Evolutionary conservation across 2,797 vertebrate genomes (phyloP).

Genomic region (Phylloscopus collybita): DNA sequence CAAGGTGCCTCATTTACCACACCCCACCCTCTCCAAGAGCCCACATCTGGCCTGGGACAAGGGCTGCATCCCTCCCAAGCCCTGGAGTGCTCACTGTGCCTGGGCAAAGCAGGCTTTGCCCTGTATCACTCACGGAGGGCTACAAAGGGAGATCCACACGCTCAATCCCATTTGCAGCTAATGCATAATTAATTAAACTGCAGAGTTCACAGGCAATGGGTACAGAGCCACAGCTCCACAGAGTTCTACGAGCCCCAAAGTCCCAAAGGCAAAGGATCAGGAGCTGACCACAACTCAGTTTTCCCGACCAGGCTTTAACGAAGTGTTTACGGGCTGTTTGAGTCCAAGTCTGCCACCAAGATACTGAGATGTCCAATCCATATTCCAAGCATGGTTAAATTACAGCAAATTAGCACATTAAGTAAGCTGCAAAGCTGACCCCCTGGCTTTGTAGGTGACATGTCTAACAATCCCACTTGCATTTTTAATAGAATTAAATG

Average conservation of each 20-base stretch:
- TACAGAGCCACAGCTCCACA: background rate
- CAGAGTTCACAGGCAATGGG: background rate
- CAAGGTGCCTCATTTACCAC: background rate
- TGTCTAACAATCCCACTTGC: slow-evolving; percentile 54
- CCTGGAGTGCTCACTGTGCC: fast-evolving
- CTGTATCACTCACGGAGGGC: fast-evolving
- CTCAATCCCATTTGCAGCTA: background rate
- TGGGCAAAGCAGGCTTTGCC: fast-evolving
- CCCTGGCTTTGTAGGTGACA: slow-evolving; percentile 44
- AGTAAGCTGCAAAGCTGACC: slow-evolving; percentile 18
- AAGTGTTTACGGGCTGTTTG: background rate
- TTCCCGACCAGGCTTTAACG: fast-evolving
- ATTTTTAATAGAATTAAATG: slow-evolving; percentile 57
- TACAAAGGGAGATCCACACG: background rate
- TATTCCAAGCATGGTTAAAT: slow-evolving; percentile 55
- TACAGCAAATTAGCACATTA: slow-evolving; percentile 67
- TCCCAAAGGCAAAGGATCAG: background rate
- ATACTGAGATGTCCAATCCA: background rate
- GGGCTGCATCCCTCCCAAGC: background rate
- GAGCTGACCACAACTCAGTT: background rate
- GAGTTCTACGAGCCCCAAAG: fast-evolving
- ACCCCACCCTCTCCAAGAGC: fast-evolving
- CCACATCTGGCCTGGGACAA: background rate
- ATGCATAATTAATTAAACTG: background rate
- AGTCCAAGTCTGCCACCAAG: background rate